Conservation (phyloP, 2,797 vertebrate genomes). For the Pitangus sulphuratus region DNA sequence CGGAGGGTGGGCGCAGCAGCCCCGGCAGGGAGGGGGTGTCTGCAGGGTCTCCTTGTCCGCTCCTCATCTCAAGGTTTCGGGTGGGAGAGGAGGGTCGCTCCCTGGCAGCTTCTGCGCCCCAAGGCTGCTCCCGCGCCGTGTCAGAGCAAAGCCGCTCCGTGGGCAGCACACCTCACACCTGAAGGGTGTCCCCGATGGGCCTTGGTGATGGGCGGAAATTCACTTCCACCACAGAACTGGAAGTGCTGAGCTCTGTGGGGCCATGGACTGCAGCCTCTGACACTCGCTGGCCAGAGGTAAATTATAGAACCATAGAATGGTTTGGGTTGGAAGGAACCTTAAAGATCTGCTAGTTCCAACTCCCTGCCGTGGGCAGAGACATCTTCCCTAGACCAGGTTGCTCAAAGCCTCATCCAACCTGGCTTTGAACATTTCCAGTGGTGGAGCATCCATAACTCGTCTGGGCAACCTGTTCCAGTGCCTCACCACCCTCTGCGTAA, state of each 20-base stretch:
- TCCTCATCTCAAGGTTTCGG: too few relatives aligned
- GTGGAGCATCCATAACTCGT: neutral
- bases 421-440: neutral
- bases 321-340: neutral
- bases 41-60: neutral
- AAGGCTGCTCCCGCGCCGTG: accelerated
- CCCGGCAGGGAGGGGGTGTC: accelerated
- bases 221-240: neutral
- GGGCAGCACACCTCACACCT: neutral
- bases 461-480: neutral
- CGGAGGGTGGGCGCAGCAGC: neutral
- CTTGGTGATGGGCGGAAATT: neutral
- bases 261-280: neutral
- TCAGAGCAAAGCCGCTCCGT: neutral
- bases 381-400: neutral
- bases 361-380: neutral
- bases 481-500: neutral
- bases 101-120: neutral
- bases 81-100: neutral
- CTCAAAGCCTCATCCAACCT: neutral
- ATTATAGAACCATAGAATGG: neutral
- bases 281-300: accelerated
- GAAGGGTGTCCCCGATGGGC: neutral
- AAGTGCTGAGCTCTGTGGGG: neutral
- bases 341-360: neutral